A percentile compares a stretch with the other conserved stretches of the same genome.
phyloP scores from a whole-genome alignment of 2,113 vertebrate genomes.

The Uropsilus gracilis region DNA sequence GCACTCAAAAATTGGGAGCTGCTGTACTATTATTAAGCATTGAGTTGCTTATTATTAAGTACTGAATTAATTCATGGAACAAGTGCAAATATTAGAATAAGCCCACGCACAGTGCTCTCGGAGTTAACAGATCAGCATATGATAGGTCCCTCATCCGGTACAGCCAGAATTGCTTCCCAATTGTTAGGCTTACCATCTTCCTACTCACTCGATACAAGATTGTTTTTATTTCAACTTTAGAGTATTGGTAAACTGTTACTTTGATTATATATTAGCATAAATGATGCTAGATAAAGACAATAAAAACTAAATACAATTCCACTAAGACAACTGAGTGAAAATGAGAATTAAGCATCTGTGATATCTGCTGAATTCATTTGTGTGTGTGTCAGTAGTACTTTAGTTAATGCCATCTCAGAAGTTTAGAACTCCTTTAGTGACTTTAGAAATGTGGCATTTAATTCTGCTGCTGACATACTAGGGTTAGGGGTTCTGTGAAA shows the following conservation, averaged over 20 bases:
- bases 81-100: neutral
- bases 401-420: neutral
- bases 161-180: neutral
- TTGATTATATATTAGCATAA: conserved; percentile 16
- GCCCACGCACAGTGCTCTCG: neutral
- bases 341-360: conserved; percentile 43
- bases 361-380: neutral
- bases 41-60: too few relatives aligned
- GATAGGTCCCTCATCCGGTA: neutral
- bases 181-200: neutral
- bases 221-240: conserved; percentile 17
- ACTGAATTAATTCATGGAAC: neutral
- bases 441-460: neutral
- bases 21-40: neutral
- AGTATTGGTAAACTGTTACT: conserved; percentile 20
- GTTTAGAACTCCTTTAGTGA: conserved; percentile 46
- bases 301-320: conserved; percentile 5
- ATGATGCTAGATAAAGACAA: neutral
- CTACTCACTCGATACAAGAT: neutral
- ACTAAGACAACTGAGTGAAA: conserved; percentile 31
- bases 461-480: neutral
- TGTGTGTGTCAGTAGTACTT: neutral
- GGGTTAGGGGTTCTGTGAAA: neutral
- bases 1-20: conserved; percentile 30
- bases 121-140: neutral